phyloP scores from a whole-genome alignment of 2,888 invertebrate species.

The Drosophila cognata region DNA sequence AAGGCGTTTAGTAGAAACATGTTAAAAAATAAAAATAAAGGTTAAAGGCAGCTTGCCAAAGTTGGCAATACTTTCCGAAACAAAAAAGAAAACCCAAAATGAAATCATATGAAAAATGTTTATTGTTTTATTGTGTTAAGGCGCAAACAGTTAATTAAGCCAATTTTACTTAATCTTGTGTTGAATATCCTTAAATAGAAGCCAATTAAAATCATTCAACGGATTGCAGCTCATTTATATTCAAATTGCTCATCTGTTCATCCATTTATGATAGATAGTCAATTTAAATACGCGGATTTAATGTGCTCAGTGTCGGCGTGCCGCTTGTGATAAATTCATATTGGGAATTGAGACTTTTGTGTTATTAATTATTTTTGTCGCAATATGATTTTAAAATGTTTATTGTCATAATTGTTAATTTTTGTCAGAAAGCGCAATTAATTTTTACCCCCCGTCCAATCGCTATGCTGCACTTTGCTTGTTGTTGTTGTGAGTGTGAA shows the following conservation, averaged over 20 bases:
- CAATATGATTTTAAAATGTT: slow-evolving; percentile 60
- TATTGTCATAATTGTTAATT: slow-evolving; percentile 66
- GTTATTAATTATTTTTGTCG: slow-evolving; percentile 57
- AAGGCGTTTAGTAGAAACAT: background rate
- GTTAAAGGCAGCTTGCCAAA: background rate
- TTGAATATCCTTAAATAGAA: background rate
- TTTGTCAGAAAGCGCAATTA: slow-evolving; percentile 62
- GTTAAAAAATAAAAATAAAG: background rate
- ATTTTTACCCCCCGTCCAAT: slow-evolving; percentile 20
- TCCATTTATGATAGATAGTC: slow-evolving; percentile 1
- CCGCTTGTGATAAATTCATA: slow-evolving; percentile 9
- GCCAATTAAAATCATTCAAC: background rate
- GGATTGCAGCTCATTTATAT: background rate
- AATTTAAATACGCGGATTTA: slow-evolving; percentile 26
- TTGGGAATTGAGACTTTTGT: slow-evolving; percentile 39
- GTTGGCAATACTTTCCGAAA: background rate
- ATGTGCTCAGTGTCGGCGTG: slow-evolving; percentile 5
- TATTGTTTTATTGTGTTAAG: background rate
- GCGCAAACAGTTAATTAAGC: background rate
- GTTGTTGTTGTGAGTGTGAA: background rate
- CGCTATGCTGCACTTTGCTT: slow-evolving; percentile 15
- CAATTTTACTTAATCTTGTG: background rate
- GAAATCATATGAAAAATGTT: background rate
- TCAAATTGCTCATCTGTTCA: slow-evolving; percentile 17
- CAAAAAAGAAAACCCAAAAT: background rate